Percentiles rank a stretch among this genome's conserved stretches.
Evolutionary conservation across 1,140 invertebrate species (phyloP).

Genomic region (Radopholus similis): DNA sequence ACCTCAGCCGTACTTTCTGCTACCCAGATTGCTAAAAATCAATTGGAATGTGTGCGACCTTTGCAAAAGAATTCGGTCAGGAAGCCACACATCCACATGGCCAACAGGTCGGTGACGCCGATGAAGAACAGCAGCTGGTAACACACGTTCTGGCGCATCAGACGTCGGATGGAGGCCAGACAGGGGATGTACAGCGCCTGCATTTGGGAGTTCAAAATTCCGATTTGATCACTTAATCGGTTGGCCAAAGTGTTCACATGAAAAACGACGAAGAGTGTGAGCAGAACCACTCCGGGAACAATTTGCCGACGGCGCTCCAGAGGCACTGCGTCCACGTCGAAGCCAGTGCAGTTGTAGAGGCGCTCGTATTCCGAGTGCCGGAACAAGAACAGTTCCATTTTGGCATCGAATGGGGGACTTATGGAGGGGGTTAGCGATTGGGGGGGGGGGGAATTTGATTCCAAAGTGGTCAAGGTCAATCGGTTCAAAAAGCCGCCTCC

Average conservation of each 20-base stretch:
- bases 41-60: too few relatives aligned
- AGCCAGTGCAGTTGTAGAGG: conserved; percentile 30
- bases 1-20: too few relatives aligned
- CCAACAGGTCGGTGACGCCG: conserved; percentile 15
- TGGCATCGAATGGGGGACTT: too few relatives aligned
- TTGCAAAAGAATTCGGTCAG: too few relatives aligned
- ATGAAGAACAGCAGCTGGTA: conserved; percentile 25
- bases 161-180: conserved; percentile 12
- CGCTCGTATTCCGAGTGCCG: conserved; percentile 25
- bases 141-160: too few relatives aligned
- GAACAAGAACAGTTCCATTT: conserved; percentile 35
- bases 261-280: conserved; percentile 16
- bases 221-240: not conserved
- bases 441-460: too few relatives aligned
- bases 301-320: conserved; percentile 21
- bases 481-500: too few relatives aligned
- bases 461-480: too few relatives aligned
- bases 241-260: conserved; percentile 5
- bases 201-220: not conserved
- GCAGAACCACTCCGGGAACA: conserved; percentile 1
- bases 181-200: conserved; percentile 20
- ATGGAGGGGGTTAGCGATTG: too few relatives aligned
- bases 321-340: conserved; percentile 26
- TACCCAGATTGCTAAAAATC: too few relatives aligned
- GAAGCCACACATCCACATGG: conserved; percentile 21